phyloP scores from a whole-genome alignment of 2,888 invertebrate species.

The Drosophila borealis region DNA sequence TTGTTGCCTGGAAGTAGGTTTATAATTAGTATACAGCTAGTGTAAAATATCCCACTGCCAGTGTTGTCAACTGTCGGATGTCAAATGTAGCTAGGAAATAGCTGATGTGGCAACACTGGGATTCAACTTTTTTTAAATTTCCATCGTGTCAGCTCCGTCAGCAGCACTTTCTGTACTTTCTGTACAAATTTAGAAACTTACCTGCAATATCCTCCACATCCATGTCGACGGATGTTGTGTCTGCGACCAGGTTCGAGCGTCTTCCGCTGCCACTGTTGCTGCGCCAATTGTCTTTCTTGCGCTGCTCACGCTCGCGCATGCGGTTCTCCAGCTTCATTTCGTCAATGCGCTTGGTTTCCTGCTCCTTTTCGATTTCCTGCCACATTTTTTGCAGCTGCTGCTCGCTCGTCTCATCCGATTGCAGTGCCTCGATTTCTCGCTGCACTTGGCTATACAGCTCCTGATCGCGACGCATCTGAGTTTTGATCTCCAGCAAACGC shows the following conservation, averaged over 20 bases:
- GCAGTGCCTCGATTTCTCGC: constrained; percentile 86
- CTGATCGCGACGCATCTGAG: constrained; percentile 89
- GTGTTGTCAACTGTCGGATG: too few species aligned
- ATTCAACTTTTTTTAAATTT: not conserved
- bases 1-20: constrained; percentile 13
- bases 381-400: constrained; percentile 91
- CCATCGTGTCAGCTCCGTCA: too few species aligned
- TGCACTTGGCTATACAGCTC: constrained; percentile 91
- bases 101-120: too few species aligned
- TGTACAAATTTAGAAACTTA: not conserved
- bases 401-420: constrained; percentile 87
- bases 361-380: constrained; percentile 90
- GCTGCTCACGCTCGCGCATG: constrained; percentile 87
- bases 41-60: too few species aligned
- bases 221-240: constrained; percentile 81
- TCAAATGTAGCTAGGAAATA: too few species aligned
- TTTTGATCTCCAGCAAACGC: constrained; percentile 91
- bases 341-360: constrained; percentile 89
- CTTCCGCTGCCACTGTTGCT: constrained; percentile 26
- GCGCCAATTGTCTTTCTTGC: constrained; percentile 88
- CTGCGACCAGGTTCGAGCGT: constrained; percentile 53
- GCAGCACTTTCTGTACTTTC: too few species aligned
- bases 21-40: not conserved
- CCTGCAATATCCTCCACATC: constrained; percentile 79
- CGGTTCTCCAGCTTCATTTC: constrained; percentile 83